phyloP scores from a whole-genome alignment of 2,888 invertebrate species.

The Torymus auratus region DNA sequence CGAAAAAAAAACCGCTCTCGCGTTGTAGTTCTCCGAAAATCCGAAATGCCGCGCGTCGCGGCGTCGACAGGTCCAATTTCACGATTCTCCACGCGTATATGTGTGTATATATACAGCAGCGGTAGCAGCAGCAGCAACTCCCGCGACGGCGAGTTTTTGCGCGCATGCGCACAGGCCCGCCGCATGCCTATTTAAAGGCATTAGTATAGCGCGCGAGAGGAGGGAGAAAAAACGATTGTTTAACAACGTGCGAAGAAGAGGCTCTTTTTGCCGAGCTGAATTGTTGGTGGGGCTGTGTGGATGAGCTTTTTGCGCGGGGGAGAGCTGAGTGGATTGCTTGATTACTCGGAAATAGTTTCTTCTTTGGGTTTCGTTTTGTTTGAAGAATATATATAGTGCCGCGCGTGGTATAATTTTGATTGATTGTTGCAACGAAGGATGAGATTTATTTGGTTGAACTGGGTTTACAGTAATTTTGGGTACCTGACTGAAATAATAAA shows the following conservation, averaged over 20 bases:
- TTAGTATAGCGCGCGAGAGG: slow-evolving; percentile 38
- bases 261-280: neutral
- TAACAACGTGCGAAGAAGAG: neutral
- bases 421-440: too few species aligned
- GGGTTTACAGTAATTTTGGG: too few species aligned
- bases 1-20: too few species aligned
- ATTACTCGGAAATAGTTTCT: neutral
- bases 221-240: slow-evolving; percentile 36
- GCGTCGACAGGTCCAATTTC: slow-evolving; percentile 54
- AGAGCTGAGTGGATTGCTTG: neutral
- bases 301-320: neutral
- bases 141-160: slow-evolving; percentile 47
- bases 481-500: too few species aligned
- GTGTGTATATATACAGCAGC: neutral
- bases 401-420: too few species aligned
- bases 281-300: too few species aligned
- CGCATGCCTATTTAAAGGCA: slow-evolving; percentile 58
- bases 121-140: too few species aligned
- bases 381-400: too few species aligned
- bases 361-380: neutral
- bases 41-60: neutral
- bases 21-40: too few species aligned
- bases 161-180: neutral
- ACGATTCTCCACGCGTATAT: slow-evolving; percentile 35
- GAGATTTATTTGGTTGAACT: too few species aligned